phyloP scores from a whole-genome alignment of 2,797 vertebrate species.

The Tragelaphus oryx region DNA sequence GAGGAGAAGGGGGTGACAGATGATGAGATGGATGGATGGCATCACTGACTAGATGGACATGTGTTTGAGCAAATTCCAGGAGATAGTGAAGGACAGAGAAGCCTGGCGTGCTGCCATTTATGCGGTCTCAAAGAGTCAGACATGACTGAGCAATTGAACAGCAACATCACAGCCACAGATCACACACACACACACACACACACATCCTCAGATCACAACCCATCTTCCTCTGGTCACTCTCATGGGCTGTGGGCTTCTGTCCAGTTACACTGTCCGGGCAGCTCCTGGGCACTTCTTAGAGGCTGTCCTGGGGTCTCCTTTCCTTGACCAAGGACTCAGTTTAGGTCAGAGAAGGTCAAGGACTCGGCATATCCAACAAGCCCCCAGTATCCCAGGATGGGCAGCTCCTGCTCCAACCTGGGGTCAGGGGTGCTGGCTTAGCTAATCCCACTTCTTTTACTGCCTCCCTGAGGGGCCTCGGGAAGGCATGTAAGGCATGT shows the following conservation, averaged over 20 bases:
- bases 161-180: neutral
- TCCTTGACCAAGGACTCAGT: accelerated
- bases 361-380: neutral
- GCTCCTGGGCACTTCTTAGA: accelerated
- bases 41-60: neutral
- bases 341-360: neutral
- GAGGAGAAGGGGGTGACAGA: neutral
- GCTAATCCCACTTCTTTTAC: neutral
- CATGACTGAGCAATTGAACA: neutral
- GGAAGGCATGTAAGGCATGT: no score
- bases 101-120: neutral
- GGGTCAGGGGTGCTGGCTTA: accelerated
- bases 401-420: accelerated
- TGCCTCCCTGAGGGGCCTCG: accelerated
- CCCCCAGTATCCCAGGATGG: accelerated
- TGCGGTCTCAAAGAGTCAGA: neutral
- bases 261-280: accelerated
- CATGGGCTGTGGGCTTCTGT: accelerated
- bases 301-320: accelerated
- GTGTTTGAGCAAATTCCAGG: neutral
- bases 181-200: neutral
- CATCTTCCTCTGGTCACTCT: accelerated
- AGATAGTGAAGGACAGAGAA: neutral
- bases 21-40: neutral
- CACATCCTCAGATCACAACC: neutral